A percentile compares a stretch with the other conserved stretches of the same genome.
Conservation (phyloP, 1,140 invertebrate species). For the Caenorhabditis elegans region WBcel235 BX284606.5:16525501-16526000, state of each 20-base stretch:
- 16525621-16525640: neutral
- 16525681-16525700: neutral
- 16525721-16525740: neutral
- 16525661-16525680: neutral
- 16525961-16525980: neutral
- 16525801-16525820: neutral
- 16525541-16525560: no score
- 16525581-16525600: neutral
- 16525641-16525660: slow-evolving; percentile 3
- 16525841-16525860: neutral
- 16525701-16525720: slow-evolving; percentile 32
- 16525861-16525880: neutral
- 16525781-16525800: neutral
- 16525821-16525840: slow-evolving; percentile 12
- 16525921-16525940: neutral
- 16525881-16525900: no score
- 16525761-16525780: neutral
- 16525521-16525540: no score
- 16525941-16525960: neutral
- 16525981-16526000: neutral
- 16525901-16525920: no score
- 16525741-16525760: neutral
- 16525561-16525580: no score
- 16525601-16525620: neutral
- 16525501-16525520: no score